These are phyloP conservation scores for Phallusia fumigata DNA, from an alignment of 23 tunicate species.

Conservation along the genomic window DNA sequence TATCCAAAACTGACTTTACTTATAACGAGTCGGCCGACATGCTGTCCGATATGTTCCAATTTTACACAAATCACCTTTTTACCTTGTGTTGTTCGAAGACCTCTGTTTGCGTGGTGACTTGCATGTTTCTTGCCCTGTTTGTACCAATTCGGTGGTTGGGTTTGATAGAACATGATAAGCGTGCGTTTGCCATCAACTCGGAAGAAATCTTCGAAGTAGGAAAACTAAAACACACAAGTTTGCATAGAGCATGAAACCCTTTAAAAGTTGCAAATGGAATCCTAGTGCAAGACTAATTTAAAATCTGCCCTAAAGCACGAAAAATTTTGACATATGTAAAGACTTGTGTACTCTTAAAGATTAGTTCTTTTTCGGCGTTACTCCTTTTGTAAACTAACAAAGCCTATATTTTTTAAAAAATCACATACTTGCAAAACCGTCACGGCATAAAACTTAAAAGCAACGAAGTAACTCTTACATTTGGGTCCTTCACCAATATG, in stretches of 20 bases:
- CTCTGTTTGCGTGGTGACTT: conserved; percentile 22
- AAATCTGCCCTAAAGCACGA: too few relatives aligned
- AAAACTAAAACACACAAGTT: conserved; percentile 76
- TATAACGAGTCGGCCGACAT: too few relatives aligned
- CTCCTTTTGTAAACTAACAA: not conserved
- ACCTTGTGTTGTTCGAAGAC: conserved; percentile 37
- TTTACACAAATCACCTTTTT: not conserved
- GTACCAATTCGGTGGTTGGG: conserved; percentile 75
- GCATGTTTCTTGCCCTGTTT: conserved; percentile 34
- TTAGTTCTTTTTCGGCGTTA: not conserved
- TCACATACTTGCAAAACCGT: too few relatives aligned
- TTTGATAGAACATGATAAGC: conserved; percentile 68
- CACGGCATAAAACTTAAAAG: too few relatives aligned
- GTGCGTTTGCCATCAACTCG: conserved; percentile 56
- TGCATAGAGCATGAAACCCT: too few relatives aligned
- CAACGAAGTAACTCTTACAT: too few relatives aligned
- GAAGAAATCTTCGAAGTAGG: conserved; percentile 66
- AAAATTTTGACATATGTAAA: too few relatives aligned
- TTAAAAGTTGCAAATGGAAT: too few relatives aligned
- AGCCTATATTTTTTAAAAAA: too few relatives aligned
- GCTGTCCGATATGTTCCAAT: too few relatives aligned
- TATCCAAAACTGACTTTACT: too few relatives aligned
- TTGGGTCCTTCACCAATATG: conserved; percentile 61
- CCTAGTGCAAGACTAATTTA: too few relatives aligned
- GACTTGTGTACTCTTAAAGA: not conserved